Conservation (phyloP, 2,797 vertebrate species). For the Lycodopsis pacificus region DNA sequence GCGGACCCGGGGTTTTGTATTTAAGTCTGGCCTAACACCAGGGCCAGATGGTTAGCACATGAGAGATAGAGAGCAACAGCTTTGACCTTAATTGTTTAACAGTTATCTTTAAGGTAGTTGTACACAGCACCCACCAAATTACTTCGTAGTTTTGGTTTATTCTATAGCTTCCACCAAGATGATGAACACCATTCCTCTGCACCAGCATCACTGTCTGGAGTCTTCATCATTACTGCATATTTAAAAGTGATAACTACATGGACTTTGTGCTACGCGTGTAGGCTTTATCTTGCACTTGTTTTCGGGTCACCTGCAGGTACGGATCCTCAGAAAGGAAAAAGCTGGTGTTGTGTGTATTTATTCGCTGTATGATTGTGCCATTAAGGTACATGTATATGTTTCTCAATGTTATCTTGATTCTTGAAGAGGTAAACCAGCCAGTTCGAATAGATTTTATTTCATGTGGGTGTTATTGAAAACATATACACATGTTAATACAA, state of each 20-base stretch:
- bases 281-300: slow-evolving; percentile 3
- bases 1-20: slow-evolving; percentile 56
- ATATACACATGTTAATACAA: background rate
- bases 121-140: slow-evolving; percentile 14
- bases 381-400: slow-evolving; percentile 7
- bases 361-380: background rate
- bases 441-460: background rate
- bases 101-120: slow-evolving; percentile 40
- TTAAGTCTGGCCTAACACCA: slow-evolving; percentile 52
- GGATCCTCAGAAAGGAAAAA: background rate
- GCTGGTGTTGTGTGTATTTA: background rate
- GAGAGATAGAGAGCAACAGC: slow-evolving; percentile 23
- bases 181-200: slow-evolving; percentile 10
- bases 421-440: background rate
- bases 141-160: slow-evolving; percentile 32
- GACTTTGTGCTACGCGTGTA: background rate
- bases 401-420: background rate
- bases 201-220: slow-evolving; percentile 24
- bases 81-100: slow-evolving; percentile 36
- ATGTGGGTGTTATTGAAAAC: background rate
- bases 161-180: background rate
- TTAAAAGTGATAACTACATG: background rate
- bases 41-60: slow-evolving; percentile 65
- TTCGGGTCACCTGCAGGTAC: background rate
- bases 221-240: background rate